Evolutionary conservation across 2,113 vertebrate genomes (phyloP).

Genomic region (Ascaphus truei): DNA sequence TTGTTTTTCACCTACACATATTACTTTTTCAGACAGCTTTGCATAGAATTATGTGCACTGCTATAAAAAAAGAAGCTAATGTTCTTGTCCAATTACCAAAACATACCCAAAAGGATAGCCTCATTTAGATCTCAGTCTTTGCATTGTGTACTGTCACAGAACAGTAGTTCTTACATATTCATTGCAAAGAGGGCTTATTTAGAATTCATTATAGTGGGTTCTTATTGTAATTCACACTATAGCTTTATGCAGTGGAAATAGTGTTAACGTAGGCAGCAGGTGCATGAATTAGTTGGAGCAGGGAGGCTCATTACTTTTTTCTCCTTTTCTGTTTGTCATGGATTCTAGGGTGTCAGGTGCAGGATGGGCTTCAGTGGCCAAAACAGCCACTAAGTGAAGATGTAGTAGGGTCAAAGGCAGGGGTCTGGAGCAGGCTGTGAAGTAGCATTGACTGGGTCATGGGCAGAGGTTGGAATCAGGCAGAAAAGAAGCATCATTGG

Average conservation of each 20-base stretch:
- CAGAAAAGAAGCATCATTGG: too few species aligned
- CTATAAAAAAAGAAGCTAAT: neutral
- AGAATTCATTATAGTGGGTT: neutral
- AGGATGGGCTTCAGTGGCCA: too few species aligned
- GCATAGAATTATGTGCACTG: neutral
- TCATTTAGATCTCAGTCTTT: neutral
- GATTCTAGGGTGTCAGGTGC: too few species aligned
- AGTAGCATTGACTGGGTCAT: too few species aligned
- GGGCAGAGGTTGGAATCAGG: too few species aligned
- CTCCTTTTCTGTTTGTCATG: too few species aligned
- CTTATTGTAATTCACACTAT: neutral
- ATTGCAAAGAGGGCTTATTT: neutral
- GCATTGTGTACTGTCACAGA: constrained; percentile 1
- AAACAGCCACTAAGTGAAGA: too few species aligned
- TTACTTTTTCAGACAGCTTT: neutral
- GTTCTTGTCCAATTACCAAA: neutral
- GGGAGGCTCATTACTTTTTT: too few species aligned
- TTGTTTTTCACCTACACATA: neutral
- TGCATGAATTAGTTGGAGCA: neutral
- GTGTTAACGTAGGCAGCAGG: neutral
- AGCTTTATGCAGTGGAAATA: constrained; percentile 7
- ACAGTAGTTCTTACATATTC: constrained; percentile 4
- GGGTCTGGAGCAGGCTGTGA: too few species aligned
- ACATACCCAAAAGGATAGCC: neutral
- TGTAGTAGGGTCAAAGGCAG: too few species aligned